Base-by-base conservation (phyloP, 2,888 invertebrate genomes). In the Stenichneumon culpator region DNA sequence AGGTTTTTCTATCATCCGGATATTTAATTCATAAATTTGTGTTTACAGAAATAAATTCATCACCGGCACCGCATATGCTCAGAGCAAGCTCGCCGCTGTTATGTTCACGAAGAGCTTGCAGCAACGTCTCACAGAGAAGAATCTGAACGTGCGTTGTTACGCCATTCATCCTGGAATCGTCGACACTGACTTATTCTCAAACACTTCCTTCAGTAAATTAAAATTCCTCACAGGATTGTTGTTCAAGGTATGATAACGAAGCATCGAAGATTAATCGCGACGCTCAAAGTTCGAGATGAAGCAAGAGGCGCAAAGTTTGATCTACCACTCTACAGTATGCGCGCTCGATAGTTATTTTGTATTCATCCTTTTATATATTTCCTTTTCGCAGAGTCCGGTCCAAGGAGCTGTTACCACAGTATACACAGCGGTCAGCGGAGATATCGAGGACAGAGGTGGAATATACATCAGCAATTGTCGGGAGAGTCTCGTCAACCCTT, bases 141-240 rank as follows among this genome's bases (percentile, higher is more conserved):
- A 92, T 32, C 86, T 93, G 7, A 89, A 92, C 19, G 92, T 96
- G 44, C 92, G 93, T 54, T 92, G 94, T 2, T 95, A 95, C 84
- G 88, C 97, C 0, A 97, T 98, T 3, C 98, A 99, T 94, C 98
- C 99, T 0, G 98, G 98, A 44, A 95, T 98, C 74, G 97, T 98
- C 0, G 95, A 97, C 92, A 98, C 98, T 0, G 97, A 97, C 87
- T 94, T 98, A 44, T 98, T 98, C 91, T 95, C 97, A 86, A 95
- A 96, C 72, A 96, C 97, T 3, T 94, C 95, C 87, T 94, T 97
- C 81, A 96, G 96, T 86, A 96, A 95, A 82, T 90, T 95, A 0
- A 96, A 96, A 7, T 96, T 96, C 94, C 91, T 96, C 0, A 95
- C 96, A 89, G 95, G 95, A 83, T 87, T 96, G 0, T 94, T 98